Evolutionary conservation across 2,113 vertebrate genomes (phyloP).

Genomic region (Eidolon helvum): DNA sequence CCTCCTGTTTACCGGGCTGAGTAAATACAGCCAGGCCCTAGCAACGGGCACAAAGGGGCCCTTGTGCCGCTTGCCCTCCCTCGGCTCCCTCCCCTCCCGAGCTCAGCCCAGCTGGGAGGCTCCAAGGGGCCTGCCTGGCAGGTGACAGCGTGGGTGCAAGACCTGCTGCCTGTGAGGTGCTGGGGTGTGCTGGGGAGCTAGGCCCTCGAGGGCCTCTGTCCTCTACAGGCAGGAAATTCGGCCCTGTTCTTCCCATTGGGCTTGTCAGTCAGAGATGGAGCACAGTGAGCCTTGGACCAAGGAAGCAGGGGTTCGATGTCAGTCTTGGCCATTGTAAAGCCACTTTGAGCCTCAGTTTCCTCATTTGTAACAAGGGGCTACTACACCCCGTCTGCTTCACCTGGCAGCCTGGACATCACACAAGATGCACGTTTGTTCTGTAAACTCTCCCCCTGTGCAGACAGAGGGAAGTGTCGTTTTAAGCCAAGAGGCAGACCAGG

Average conservation of each 20-base stretch:
- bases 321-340: rapidly evolving
- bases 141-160: background rate
- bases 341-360: background rate
- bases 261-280: background rate
- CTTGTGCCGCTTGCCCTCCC: background rate
- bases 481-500: background rate
- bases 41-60: slow-evolving; percentile 70
- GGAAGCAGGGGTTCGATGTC: rapidly evolving
- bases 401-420: rapidly evolving
- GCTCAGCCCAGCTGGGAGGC: slow-evolving; percentile 23
- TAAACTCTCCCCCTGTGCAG: background rate
- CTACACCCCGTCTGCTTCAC: rapidly evolving
- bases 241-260: background rate
- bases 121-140: background rate
- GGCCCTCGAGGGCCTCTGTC: background rate
- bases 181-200: rapidly evolving
- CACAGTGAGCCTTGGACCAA: background rate
- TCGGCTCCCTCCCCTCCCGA: background rate
- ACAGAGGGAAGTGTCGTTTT: background rate
- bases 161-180: background rate
- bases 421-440: rapidly evolving
- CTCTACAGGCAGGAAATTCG: background rate
- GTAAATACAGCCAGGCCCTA: slow-evolving; percentile 65
- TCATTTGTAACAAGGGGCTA: background rate
- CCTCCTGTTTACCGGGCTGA: slow-evolving; percentile 70